A percentile compares a stretch with the other conserved stretches of the same genome.
Evolutionary conservation across 92 coral and sea anemone genomes (phyloP).

Genomic region (Palythoa grandiflora): DNA sequence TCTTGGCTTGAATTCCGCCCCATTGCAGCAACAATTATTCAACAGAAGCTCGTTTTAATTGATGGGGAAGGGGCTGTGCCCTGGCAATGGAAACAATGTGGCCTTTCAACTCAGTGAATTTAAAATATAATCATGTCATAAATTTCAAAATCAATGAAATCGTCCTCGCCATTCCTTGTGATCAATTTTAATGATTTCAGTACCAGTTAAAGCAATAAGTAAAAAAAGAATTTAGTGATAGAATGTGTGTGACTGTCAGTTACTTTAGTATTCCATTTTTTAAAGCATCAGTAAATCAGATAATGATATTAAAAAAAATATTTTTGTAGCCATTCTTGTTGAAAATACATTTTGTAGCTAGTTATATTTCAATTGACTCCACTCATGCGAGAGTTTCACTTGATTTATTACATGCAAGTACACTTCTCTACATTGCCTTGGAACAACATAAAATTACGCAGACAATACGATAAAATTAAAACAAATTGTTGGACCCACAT

Average conservation of each 20-base stretch:
- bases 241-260: constrained; percentile 13
- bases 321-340: neutral
- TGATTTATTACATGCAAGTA: neutral
- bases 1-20: constrained; percentile 59
- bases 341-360: neutral
- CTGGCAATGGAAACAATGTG: constrained; percentile 74
- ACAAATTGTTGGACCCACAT: neutral
- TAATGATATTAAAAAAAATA: neutral
- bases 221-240: neutral
- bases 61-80: constrained; percentile 64
- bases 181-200: neutral
- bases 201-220: constrained; percentile 1
- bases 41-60: constrained; percentile 61
- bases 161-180: neutral
- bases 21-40: constrained; percentile 68
- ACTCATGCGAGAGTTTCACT: neutral
- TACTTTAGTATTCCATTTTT: neutral
- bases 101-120: constrained; percentile 3
- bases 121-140: neutral
- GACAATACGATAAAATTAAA: neutral
- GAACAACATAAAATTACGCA: neutral
- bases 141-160: neutral
- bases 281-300: neutral
- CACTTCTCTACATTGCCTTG: constrained; percentile 3
- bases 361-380: neutral